Conservation (phyloP, 23 tunicate genomes). For the Phallusia fumigata region DNA sequence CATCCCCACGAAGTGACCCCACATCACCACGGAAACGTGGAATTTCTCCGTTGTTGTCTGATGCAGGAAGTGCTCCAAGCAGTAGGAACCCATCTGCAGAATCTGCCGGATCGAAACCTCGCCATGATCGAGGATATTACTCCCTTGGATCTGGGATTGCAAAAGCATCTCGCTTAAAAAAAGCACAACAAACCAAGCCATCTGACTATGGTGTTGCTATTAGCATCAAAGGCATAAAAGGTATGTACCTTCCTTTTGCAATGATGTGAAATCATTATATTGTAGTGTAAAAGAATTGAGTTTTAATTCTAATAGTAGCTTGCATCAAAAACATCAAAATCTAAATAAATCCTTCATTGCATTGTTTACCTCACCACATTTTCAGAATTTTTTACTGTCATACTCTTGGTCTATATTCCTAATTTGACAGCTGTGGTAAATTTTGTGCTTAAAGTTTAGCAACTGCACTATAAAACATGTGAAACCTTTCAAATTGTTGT, state of each 20-base stretch:
- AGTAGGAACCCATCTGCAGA: constrained; percentile 6
- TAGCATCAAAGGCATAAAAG: constrained; percentile 85
- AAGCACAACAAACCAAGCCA: constrained; percentile 10
- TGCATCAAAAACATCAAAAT: no score
- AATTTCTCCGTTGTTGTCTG: constrained; percentile 9
- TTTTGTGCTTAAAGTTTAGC: not conserved
- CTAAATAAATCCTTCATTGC: no score
- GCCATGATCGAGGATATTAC: constrained; percentile 53
- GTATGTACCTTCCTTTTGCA: not conserved
- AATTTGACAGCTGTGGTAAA: no score
- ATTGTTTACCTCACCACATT: no score
- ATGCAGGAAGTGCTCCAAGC: constrained; percentile 11
- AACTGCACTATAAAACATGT: not conserved
- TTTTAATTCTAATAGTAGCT: not conserved
- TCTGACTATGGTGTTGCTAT: constrained; percentile 76
- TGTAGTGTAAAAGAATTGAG: not conserved
- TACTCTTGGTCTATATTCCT: no score
- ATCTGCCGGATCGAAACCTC: no score
- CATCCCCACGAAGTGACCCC: not conserved
- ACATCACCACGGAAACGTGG: constrained; percentile 10
- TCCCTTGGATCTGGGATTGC: constrained; percentile 52
- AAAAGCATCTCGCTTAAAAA: constrained; percentile 11
- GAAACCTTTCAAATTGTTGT: no score
- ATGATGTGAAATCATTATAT: not conserved
- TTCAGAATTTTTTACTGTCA: no score